phyloP scores from a whole-genome alignment of 2,797 vertebrate genomes.

The Pelochelys cantorii region DNA sequence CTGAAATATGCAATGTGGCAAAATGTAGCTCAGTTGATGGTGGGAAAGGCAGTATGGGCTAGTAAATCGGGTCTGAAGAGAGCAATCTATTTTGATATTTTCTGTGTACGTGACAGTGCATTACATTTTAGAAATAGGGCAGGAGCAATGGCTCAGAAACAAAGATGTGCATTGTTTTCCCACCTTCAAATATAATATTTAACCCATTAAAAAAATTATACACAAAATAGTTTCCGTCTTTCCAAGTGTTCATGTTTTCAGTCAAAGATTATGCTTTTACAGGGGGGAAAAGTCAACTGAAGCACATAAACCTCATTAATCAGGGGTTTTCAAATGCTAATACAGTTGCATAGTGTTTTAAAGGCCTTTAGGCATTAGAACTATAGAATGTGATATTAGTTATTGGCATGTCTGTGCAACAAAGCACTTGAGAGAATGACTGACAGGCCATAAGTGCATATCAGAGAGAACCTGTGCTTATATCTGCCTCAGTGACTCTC shows the following conservation, averaged over 20 bases:
- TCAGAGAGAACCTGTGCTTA: conserved; percentile 63
- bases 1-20: background rate
- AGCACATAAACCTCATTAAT: background rate
- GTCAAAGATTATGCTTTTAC: background rate
- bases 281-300: conserved; percentile 27
- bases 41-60: conserved; percentile 8
- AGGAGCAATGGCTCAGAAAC: background rate
- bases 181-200: background rate
- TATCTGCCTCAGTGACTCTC: conserved; percentile 76
- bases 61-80: background rate
- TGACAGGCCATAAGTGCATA: conserved; percentile 68
- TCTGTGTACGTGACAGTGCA: background rate
- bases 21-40: conserved; percentile 23
- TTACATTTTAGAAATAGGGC: background rate
- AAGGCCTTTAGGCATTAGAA: conserved; percentile 73
- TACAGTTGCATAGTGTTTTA: conserved; percentile 45
- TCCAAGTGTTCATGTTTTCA: background rate
- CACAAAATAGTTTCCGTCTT: rapidly evolving
- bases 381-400: conserved; percentile 71
- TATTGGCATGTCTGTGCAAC: conserved; percentile 78
- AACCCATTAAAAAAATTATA: background rate
- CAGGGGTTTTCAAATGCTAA: conserved; percentile 27
- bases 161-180: background rate
- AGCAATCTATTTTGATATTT: background rate
- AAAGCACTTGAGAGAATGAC: conserved; percentile 59